phyloP scores from a whole-genome alignment of 35 echinoderm and acorn worm genomes.

The Amphiura filiformis region DNA sequence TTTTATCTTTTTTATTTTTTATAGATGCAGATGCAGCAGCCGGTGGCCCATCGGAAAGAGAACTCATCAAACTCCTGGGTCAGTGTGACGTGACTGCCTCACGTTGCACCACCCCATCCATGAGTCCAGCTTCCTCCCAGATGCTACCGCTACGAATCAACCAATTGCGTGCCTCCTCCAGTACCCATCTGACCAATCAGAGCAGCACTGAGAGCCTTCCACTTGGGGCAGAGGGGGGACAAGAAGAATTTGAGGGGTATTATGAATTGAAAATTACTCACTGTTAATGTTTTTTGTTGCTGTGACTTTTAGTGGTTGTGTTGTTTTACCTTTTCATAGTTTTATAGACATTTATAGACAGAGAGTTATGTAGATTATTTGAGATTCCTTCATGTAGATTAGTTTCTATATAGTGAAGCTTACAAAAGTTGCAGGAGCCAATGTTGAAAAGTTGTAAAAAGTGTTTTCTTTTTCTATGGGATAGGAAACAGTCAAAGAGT shows the following conservation, averaged over 20 bases:
- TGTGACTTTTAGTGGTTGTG: no score
- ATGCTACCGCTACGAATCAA: slow-evolving; percentile 55
- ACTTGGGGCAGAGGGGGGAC: slow-evolving; percentile 72
- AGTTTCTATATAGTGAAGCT: no score
- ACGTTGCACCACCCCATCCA: slow-evolving; percentile 91
- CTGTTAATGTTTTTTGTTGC: no score
- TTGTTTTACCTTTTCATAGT: no score
- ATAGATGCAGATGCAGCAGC: slow-evolving; percentile 13
- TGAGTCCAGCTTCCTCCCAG: slow-evolving; percentile 86
- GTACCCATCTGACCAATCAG: slow-evolving; percentile 61
- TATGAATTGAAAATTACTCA: slow-evolving; percentile 70
- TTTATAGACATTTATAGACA: no score
- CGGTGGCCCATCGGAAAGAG: slow-evolving; percentile 81
- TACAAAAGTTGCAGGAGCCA: no score
- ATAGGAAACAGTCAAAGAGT: no score
- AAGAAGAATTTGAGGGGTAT: slow-evolving; percentile 33
- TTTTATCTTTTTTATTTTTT: no score
- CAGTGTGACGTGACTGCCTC: slow-evolving; percentile 88
- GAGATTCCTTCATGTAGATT: no score
- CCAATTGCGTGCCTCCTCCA: slow-evolving; percentile 64
- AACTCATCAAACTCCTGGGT: slow-evolving; percentile 83
- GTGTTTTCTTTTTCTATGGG: no score
- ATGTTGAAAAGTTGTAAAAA: no score
- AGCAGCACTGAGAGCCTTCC: slow-evolving; percentile 52
- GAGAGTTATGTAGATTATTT: no score